These are phyloP conservation scores for Oreochromis spilurus DNA, from an alignment of 2,113 vertebrate genomes.

Conservation along the genomic window DNA sequence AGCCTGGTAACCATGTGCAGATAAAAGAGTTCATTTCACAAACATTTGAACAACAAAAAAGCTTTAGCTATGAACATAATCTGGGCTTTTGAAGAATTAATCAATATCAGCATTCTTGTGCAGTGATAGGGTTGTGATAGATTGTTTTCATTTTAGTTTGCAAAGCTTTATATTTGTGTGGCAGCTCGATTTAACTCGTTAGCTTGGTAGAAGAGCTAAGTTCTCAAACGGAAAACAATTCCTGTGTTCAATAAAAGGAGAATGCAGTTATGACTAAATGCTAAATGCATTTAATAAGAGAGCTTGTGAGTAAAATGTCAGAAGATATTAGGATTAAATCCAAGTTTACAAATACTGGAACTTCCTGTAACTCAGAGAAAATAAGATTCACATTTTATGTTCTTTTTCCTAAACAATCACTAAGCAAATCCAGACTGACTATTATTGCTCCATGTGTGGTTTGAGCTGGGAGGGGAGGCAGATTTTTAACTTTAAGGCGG, in stretches of 20 bases:
- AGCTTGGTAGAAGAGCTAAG: background rate
- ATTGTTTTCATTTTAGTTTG: background rate
- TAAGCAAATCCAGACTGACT: conserved; percentile 10
- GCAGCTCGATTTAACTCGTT: background rate
- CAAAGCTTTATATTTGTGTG: background rate
- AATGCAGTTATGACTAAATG: background rate
- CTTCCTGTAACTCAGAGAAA: background rate
- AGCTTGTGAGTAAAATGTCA: background rate
- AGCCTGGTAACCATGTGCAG: background rate
- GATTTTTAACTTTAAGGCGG: background rate
- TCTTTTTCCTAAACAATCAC: background rate
- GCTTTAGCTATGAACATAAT: background rate
- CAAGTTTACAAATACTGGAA: background rate
- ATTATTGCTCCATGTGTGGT: background rate
- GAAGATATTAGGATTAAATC: background rate
- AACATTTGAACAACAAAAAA: background rate
- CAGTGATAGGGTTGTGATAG: background rate
- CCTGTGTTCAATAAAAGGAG: background rate
- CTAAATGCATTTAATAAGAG: background rate
- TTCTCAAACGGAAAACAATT: background rate
- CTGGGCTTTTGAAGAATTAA: background rate
- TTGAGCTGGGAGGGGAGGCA: background rate
- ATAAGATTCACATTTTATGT: background rate
- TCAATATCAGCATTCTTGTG: background rate
- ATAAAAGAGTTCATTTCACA: background rate